Conservation (phyloP, 2,113 vertebrate genomes). For the Ploceus nigricollis region DNA sequence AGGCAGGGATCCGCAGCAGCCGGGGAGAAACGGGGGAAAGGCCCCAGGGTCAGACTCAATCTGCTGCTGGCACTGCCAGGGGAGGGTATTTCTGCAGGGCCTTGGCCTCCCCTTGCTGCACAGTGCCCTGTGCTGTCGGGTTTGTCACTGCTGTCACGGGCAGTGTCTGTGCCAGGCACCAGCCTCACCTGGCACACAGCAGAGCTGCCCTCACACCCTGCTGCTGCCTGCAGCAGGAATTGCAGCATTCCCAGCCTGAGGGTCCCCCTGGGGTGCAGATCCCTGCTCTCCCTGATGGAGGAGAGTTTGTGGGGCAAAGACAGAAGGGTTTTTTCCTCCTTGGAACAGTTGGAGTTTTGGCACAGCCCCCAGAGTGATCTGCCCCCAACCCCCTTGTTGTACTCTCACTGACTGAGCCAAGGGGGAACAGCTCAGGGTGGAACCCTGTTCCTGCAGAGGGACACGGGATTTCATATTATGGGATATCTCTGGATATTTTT, state of each 20-base stretch:
- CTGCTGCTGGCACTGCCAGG: not conserved
- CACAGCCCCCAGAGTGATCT: not conserved
- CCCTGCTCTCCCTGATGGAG: not conserved
- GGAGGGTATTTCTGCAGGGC: not conserved
- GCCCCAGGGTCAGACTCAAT: rapidly evolving
- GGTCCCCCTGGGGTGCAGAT: not conserved
- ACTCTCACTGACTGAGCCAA: rapidly evolving
- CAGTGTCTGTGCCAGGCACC: not conserved
- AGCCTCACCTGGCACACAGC: not conserved
- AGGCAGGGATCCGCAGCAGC: not conserved
- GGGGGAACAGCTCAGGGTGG: not conserved
- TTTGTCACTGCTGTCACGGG: rapidly evolving
- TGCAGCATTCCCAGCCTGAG: rapidly evolving
- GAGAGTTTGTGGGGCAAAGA: not conserved
- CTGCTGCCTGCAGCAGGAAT: not conserved
- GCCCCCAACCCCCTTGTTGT: rapidly evolving
- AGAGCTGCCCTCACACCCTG: not conserved
- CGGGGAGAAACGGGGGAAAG: not conserved
- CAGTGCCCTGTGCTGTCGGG: not conserved
- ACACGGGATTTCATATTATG: not conserved
- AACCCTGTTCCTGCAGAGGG: not conserved
- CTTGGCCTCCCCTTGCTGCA: not conserved
- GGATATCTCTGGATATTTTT: not conserved
- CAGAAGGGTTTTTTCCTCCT: not conserved
- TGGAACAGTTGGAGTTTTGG: rapidly evolving